Conservation (phyloP, 2,797 vertebrate genomes). For the Coregonus ussuriensis region DNA sequence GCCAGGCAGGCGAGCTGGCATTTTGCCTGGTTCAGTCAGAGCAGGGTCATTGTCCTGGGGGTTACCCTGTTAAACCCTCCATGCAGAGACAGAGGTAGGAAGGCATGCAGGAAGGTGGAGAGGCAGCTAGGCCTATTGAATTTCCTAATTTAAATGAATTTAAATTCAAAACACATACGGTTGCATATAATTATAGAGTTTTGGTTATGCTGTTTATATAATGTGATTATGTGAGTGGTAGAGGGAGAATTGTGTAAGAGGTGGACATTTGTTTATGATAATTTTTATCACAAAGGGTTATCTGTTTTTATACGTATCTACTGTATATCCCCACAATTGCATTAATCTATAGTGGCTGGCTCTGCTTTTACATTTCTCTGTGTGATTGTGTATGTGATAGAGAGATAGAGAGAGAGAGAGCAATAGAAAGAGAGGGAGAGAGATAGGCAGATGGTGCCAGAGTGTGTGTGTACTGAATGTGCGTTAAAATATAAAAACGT, state of each 20-base stretch:
- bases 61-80: constrained; percentile 39
- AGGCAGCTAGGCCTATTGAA: neutral
- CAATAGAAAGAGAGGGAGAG: neutral
- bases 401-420: constrained; percentile 20
- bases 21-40: constrained; percentile 57
- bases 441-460: neutral
- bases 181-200: neutral
- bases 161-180: neutral
- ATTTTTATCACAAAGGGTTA: neutral
- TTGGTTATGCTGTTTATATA: neutral
- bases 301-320: neutral
- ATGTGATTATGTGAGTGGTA: neutral
- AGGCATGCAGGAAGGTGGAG: constrained; percentile 13
- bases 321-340: neutral
- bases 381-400: constrained; percentile 11
- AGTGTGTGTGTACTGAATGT: neutral
- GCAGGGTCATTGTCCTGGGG: constrained; percentile 48
- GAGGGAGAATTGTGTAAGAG: neutral
- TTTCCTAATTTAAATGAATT: neutral
- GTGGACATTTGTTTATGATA: neutral
- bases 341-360: constrained; percentile 32
- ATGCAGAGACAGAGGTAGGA: constrained; percentile 40
- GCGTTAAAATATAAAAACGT: constrained; percentile 1
- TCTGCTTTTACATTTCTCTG: constrained; percentile 28
- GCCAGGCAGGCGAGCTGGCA: constrained; percentile 43